Base-by-base conservation (phyloP, 37 sponge, comb jelly and placozoan genomes). In the Diacarnus erythraeanus region DNA sequence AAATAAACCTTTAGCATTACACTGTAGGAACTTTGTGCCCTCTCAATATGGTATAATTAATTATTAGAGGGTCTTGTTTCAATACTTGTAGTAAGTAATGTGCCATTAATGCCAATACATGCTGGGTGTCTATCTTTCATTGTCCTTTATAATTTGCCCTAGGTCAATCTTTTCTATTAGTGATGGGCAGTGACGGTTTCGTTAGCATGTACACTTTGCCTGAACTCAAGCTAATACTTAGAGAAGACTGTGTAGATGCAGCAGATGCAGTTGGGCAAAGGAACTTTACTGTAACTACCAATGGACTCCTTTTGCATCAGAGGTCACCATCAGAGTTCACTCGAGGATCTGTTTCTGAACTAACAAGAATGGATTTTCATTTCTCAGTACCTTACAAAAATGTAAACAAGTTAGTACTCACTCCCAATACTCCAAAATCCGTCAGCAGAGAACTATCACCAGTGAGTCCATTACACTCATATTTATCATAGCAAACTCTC, bases 241-340 rank as follows among this genome's bases (percentile, higher is more conserved):
- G 80, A 42, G 86, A 85, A 12, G 77, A 81, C 77, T 92, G 93
- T 78, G 76, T 92, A 63, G 93, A 92, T 65, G 82, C 89, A 0
- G 43, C 93, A 0, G 93, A 92, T 78, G 93, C 89, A 38, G 76
- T 88, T 12, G 93, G 93, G 23, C 93, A 92, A 70, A 60, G 93
- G 29, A 69, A 86, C 73, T 88, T 92, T 65, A 57, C 74, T 22
- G 56, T 72, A 5, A 78, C 79, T 34, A 59, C 56, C 1, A 15
- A 61, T 21, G 93, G 93, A 10, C 38, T 85, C 37, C 27, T 88
- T 36, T 74, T 92, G 8, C 89, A 92, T 80, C 75, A 81, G 72
- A 64, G 82, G 42, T 92, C 93, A 17, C 93, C 93, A 21, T 88
- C 93, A 23, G 93, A 92, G 75, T 88, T 92, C 39, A 76, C 77